These are phyloP conservation scores for Anthoscopus minutus DNA, from an alignment of 2,113 vertebrate species.

Conservation along the genomic window DNA sequence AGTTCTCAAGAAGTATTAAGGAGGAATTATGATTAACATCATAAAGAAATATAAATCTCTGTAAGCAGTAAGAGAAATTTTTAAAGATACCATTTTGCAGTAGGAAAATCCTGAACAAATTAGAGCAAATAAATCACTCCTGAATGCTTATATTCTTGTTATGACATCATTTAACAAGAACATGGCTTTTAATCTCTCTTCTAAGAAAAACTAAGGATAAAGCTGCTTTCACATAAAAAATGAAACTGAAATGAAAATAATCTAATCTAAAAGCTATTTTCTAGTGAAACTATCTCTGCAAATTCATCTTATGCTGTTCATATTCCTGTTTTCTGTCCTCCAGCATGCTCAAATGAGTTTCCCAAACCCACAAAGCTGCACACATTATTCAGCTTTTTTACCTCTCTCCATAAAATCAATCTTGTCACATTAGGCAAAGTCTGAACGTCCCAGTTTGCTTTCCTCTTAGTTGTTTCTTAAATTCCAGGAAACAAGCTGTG, in stretches of 20 bases:
- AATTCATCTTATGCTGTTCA: neutral
- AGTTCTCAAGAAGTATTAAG: neutral
- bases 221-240: neutral
- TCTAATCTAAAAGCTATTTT: neutral
- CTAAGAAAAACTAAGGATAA: neutral
- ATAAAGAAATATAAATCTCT: neutral
- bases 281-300: neutral
- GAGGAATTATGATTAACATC: neutral
- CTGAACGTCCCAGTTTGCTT: neutral
- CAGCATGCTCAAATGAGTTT: neutral
- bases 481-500: neutral
- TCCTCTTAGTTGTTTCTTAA: neutral
- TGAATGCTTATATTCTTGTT: neutral
- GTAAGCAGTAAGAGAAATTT: neutral
- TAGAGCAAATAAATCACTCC: neutral
- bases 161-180: neutral
- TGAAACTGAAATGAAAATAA: neutral
- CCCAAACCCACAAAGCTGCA: neutral
- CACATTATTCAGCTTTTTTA: neutral
- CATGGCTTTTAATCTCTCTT: neutral
- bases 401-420: neutral
- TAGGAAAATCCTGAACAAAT: neutral
- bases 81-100: neutral
- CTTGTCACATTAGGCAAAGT: neutral
- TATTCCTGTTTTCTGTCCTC: neutral